Percentiles rank a stretch among this genome's conserved stretches.
Evolutionary conservation across 1,140 invertebrate genomes (phyloP).

Genomic region (Drosophila auraria): DNA sequence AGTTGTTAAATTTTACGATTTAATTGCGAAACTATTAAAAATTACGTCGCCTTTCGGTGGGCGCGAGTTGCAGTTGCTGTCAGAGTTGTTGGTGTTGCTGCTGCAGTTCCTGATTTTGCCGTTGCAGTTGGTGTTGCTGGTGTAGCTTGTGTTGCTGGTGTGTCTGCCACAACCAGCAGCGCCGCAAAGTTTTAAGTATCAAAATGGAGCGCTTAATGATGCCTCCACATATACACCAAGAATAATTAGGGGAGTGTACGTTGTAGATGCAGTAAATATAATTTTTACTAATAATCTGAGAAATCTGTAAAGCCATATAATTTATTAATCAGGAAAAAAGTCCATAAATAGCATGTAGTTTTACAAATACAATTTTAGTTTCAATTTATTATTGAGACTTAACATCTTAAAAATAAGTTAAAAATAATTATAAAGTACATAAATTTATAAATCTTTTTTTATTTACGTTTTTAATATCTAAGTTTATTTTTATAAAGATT

Average conservation of each 20-base stretch:
- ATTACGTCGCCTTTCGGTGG: slow-evolving; percentile 76
- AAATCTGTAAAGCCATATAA: no score
- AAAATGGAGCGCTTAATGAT: slow-evolving; percentile 80
- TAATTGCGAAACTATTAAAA: slow-evolving; percentile 84
- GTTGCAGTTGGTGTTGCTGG: slow-evolving; percentile 14
- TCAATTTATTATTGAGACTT: no score
- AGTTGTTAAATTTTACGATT: slow-evolving; percentile 85
- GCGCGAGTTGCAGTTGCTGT: slow-evolving; percentile 37
- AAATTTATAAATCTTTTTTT: no score
- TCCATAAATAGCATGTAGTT: no score
- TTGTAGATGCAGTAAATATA: no score
- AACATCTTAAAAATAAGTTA: no score
- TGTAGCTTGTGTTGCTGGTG: slow-evolving; percentile 17
- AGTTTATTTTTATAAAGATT: no score
- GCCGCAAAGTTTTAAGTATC: slow-evolving; percentile 78
- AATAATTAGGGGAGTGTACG: background rate
- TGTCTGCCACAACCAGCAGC: slow-evolving; percentile 37
- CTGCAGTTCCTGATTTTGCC: slow-evolving; percentile 16
- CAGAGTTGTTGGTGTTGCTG: slow-evolving; percentile 20
- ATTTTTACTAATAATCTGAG: no score
- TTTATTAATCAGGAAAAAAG: no score
- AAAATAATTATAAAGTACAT: no score
- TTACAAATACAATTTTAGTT: no score
- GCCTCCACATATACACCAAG: slow-evolving; percentile 65
- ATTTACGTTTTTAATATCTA: no score